Evolutionary conservation across 2,797 vertebrate genomes (phyloP), one percentile per base, ranked within the genome.

Genomic region (Danio choprae): DNA sequence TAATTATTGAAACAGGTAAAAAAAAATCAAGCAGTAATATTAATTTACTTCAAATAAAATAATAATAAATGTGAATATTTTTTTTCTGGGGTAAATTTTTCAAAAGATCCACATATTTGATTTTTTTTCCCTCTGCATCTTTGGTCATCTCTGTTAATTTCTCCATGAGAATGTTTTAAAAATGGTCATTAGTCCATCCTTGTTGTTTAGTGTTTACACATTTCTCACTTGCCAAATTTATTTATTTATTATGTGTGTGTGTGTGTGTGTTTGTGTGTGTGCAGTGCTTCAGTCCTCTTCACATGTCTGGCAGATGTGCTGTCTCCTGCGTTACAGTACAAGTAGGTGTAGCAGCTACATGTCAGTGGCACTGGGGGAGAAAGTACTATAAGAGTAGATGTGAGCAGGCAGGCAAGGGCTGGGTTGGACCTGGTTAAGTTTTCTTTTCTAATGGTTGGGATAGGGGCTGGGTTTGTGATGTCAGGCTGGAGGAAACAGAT

Each of bases 301-400:
- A 92, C 89, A 86, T 93, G 92, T 56, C 38, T 83, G 85, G 82
- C 90, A 93, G 91, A 93, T 92, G 92, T 90, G 88, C 78, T n/a
- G 64, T 81, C 81, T 88, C 86, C 65, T 68, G 44, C 29, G 80
- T 68, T 82, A 79, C 51, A 78, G 65, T 84, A 22, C 75, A 65
- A 74, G 78, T 65, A 67, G 9, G 78, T 77, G 60, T 69, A 67
- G 67, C 77, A 51, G 56, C 8, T 62, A 44, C 62, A 44, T 79
- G 76, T 81, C 56, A 74, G 29, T 79, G 65, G 65, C 56, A 43
- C 59, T 84, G 20, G 20, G 51, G 36, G 67, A 73, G 62, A 71
- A 71, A 73, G 73, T 15, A 60, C n/a, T n/a, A n/a, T n/a, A 29
- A 58, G 46, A 20, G 60, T 55, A 29, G 13, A 29, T 67, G 48